phyloP scores from a whole-genome alignment of 92 coral and sea anemone genomes.

The Porites lobata region DNA sequence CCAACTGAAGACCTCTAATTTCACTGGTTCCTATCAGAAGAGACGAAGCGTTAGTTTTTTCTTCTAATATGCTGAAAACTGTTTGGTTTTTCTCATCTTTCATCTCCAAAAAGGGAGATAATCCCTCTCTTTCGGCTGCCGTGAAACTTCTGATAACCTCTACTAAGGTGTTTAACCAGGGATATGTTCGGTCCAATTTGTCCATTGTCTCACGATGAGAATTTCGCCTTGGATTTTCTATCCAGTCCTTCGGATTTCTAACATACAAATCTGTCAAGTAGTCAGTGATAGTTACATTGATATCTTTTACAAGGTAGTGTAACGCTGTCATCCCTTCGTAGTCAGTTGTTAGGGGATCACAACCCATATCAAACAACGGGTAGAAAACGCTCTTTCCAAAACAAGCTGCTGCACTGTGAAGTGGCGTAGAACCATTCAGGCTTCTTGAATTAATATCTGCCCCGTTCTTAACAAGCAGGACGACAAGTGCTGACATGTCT shows the following conservation, averaged over 20 bases:
- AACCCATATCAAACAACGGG: slow-evolving; percentile 43
- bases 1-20: background rate
- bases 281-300: background rate
- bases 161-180: slow-evolving; percentile 22
- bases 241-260: slow-evolving; percentile 46
- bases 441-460: slow-evolving; percentile 35
- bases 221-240: background rate
- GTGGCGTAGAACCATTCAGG: slow-evolving; percentile 66
- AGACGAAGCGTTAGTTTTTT: background rate
- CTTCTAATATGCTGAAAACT: slow-evolving; percentile 2
- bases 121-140: background rate
- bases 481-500: slow-evolving; percentile 22
- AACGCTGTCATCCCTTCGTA: slow-evolving; percentile 51
- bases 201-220: background rate
- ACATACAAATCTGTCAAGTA: slow-evolving; percentile 63
- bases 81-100: background rate
- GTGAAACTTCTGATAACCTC: background rate
- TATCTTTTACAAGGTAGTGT: slow-evolving; percentile 43
- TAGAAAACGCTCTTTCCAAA: slow-evolving; percentile 11
- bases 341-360: slow-evolving; percentile 32
- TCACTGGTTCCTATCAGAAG: slow-evolving; percentile 2
- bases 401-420: slow-evolving; percentile 66
- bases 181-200: background rate
- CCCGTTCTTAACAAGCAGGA: slow-evolving; percentile 36
- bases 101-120: background rate